Conservation (phyloP, 2,888 invertebrate species). For the Ceriagrion tenellum region DNA sequence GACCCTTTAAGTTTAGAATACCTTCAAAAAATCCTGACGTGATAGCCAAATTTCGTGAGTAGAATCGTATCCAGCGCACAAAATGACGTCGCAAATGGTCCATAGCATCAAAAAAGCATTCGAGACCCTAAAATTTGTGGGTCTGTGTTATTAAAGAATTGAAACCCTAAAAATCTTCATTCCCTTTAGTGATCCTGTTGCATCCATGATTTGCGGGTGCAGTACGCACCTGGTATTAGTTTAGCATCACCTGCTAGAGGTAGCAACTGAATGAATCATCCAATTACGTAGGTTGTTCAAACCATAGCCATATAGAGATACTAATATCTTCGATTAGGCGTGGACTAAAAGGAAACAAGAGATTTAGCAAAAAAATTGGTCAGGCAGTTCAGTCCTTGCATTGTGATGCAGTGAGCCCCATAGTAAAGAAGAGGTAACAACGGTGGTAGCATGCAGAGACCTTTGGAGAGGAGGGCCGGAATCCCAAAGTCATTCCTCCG, state of each 20-base stretch:
- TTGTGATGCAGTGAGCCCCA: background rate
- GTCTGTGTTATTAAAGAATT: too few species aligned
- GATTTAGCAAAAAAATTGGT: background rate
- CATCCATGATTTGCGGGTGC: too few species aligned
- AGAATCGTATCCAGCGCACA: too few species aligned
- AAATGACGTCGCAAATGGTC: too few species aligned
- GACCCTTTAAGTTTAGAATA: too few species aligned
- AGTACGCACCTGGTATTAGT: background rate
- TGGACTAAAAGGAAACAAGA: background rate
- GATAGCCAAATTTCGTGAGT: too few species aligned
- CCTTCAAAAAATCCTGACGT: too few species aligned
- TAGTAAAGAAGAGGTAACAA: background rate
- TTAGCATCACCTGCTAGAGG: background rate
- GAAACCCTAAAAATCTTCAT: too few species aligned
- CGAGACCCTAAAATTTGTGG: too few species aligned
- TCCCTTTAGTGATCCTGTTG: too few species aligned
- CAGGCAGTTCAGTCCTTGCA: background rate
- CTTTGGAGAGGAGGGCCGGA: background rate
- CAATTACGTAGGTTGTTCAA: background rate
- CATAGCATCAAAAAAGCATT: too few species aligned
- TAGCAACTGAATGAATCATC: background rate
- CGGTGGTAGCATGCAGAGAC: background rate
- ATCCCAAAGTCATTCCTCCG: background rate
- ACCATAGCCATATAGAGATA: background rate
- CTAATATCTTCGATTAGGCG: background rate